Percentiles rank a stretch among this genome's conserved stretches.
These are phyloP conservation scores for Eurytoma adleriae DNA, from an alignment of 2,888 invertebrate species.

Conservation along the genomic window DNA sequence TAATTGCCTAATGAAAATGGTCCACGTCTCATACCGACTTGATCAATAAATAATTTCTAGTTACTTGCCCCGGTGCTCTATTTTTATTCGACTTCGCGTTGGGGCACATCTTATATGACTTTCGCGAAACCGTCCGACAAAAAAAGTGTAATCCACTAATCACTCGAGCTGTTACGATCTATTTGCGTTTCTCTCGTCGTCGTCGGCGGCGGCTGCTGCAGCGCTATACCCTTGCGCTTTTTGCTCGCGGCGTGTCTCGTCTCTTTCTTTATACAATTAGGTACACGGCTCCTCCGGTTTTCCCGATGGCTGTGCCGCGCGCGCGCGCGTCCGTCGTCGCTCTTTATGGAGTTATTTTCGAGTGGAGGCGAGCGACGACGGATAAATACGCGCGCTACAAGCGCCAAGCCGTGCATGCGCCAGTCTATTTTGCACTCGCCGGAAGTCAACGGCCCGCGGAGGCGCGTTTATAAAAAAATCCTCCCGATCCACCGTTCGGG, in stretches of 20 bases:
- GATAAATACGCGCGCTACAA: conserved; percentile 17
- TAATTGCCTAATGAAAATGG: too few species aligned
- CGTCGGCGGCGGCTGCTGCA: too few species aligned
- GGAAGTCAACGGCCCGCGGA: conserved; percentile 23
- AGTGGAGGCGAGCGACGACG: conserved; percentile 10
- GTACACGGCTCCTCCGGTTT: conserved; percentile 7
- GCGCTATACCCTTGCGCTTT: background rate
- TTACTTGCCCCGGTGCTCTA: too few species aligned
- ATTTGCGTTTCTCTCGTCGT: conserved; percentile 38
- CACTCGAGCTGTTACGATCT: conserved; percentile 31
- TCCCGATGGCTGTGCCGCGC: background rate
- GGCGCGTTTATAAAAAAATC: background rate
- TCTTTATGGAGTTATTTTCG: conserved; percentile 42
- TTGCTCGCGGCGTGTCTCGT: background rate
- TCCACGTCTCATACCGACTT: too few species aligned
- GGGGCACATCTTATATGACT: too few species aligned
- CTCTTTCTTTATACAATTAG: background rate
- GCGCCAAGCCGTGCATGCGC: background rate
- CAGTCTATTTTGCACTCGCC: conserved; percentile 16
- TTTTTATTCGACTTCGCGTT: too few species aligned
- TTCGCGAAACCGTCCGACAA: too few species aligned
- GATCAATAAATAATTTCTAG: too few species aligned
- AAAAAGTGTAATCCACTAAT: conserved; percentile 7
- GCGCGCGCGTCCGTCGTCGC: background rate
- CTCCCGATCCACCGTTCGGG: background rate